Evolutionary conservation across 2,797 vertebrate species (phyloP).

Genomic region (Enteromius argenteus): DNA sequence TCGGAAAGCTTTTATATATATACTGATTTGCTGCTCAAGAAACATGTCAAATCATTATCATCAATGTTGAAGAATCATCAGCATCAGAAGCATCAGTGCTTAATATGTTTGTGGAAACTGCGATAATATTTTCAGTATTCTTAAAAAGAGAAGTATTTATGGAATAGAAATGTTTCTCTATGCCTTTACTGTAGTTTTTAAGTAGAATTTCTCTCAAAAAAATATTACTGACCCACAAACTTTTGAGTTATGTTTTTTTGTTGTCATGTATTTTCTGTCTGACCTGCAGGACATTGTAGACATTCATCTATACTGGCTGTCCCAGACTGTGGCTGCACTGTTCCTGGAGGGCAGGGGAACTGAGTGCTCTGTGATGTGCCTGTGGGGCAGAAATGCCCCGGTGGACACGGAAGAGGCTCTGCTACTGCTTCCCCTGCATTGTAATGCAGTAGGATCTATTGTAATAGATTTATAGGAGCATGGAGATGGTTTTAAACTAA

Average conservation of each 20-base stretch:
- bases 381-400: constrained; percentile 75
- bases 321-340: constrained; percentile 73
- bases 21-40: not conserved
- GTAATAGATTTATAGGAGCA: not conserved
- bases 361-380: constrained; percentile 70
- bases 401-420: constrained; percentile 71
- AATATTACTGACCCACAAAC: not conserved
- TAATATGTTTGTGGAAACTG: not conserved
- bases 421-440: constrained; percentile 73
- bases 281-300: constrained; percentile 79
- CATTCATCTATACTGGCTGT: constrained; percentile 70
- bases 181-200: not conserved
- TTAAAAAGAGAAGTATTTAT: not conserved
- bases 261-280: constrained; percentile 28
- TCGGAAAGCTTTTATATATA: not conserved
- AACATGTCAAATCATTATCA: not conserved
- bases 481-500: not conserved
- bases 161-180: not conserved
- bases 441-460: constrained; percentile 1
- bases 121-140: not conserved
- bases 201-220: not conserved
- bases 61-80: not conserved
- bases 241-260: not conserved
- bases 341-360: constrained; percentile 77
- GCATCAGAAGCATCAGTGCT: not conserved